A percentile compares a stretch with the other conserved stretches of the same genome.
Evolutionary conservation across 2,888 invertebrate species (phyloP).

Genomic region (Mantis religiosa): DNA sequence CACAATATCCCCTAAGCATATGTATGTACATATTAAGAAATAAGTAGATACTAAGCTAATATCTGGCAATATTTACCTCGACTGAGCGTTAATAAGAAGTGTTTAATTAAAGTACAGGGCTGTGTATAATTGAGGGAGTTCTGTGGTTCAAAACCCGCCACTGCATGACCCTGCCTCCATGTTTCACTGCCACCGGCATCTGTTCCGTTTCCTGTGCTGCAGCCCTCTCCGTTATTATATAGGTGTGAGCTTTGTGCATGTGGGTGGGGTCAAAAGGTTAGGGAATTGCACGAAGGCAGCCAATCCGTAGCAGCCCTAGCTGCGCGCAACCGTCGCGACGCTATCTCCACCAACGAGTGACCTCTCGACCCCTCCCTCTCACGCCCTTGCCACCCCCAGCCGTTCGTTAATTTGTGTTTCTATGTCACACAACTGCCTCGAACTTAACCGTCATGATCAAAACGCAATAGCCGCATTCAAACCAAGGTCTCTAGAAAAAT

Average conservation of each 20-base stretch:
- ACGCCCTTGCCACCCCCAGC: not conserved
- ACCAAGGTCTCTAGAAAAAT: no score
- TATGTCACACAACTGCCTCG: not conserved
- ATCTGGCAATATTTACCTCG: no score
- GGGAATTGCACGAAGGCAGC: not conserved
- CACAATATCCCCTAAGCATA: no score
- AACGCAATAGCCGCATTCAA: no score
- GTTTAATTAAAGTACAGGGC: no score
- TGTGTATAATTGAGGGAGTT: no score
- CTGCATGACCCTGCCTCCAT: not conserved
- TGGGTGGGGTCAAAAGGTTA: conserved; percentile 14
- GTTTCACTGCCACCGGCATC: not conserved
- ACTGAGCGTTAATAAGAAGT: no score
- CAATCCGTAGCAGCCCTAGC: not conserved
- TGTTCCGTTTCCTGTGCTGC: not conserved
- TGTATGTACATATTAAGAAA: no score
- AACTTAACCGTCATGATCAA: no score
- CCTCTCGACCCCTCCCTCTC: conserved; percentile 1
- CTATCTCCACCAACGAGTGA: conserved; percentile 7
- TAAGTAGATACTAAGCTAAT: no score
- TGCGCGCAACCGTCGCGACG: conserved; percentile 3
- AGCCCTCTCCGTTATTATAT: not conserved
- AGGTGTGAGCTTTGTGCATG: not conserved
- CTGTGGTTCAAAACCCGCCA: not conserved
- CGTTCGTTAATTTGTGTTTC: not conserved